Percentiles rank a stretch among this genome's conserved stretches.
Evolutionary conservation across 2,797 vertebrate genomes (phyloP).

Genomic region (Ambastaia sidthimunki): DNA sequence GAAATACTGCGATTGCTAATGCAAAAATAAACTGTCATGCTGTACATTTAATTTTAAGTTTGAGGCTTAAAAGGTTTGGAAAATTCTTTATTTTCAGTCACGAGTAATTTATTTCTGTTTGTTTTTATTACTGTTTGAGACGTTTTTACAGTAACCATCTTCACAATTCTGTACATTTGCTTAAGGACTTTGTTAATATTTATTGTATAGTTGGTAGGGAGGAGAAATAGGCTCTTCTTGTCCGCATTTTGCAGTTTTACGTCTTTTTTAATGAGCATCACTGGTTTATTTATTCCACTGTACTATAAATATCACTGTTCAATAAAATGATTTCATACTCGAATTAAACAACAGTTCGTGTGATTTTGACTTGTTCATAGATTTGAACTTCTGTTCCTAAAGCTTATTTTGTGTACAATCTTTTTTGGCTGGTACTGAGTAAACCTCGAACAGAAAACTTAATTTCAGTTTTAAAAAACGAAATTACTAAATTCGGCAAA

Average conservation of each 20-base stretch:
- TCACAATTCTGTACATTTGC: conserved; percentile 75
- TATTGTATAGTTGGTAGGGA: conserved; percentile 82
- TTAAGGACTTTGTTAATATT: conserved; percentile 84
- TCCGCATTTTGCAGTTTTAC: conserved; percentile 78
- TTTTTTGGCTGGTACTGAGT: neutral
- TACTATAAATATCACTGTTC: conserved; percentile 89
- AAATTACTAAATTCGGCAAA: neutral
- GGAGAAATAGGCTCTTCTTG: conserved; percentile 73
- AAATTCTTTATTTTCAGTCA: conserved; percentile 71
- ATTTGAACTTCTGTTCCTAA: conserved; percentile 11
- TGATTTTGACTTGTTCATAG: conserved; percentile 29
- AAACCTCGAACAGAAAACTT: neutral
- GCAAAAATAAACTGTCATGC: conserved; percentile 47
- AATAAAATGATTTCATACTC: conserved; percentile 96
- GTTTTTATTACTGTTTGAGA: conserved; percentile 65
- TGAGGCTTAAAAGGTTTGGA: conserved; percentile 63
- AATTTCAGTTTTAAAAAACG: neutral
- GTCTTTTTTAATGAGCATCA: conserved; percentile 82
- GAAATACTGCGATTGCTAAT: conserved; percentile 45
- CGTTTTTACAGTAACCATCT: conserved; percentile 70
- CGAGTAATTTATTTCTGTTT: conserved; percentile 86
- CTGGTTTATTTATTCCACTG: conserved; percentile 97
- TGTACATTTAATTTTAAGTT: conserved; percentile 74
- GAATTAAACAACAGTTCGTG: conserved; percentile 70
- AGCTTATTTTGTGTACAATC: neutral